phyloP scores from a whole-genome alignment of 2,888 invertebrate species.

The Tenodera sinensis region DNA sequence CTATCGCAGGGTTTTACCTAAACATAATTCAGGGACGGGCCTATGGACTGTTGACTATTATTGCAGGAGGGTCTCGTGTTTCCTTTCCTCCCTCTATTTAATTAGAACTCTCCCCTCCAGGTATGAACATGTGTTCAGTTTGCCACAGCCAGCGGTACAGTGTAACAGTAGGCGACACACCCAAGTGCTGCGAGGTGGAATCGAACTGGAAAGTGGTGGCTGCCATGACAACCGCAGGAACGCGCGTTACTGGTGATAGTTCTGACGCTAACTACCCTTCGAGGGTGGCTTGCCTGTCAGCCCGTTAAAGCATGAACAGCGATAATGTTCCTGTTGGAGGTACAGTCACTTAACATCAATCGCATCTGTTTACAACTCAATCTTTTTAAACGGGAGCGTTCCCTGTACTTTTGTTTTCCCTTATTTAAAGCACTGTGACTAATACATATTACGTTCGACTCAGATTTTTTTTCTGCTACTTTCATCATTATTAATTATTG shows the following conservation, averaged over 20 bases:
- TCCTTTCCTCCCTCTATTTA: neutral
- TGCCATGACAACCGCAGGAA: neutral
- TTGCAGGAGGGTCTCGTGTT: neutral
- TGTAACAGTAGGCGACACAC: neutral
- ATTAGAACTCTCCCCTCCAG: neutral
- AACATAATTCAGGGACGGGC: neutral
- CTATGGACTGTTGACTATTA: neutral
- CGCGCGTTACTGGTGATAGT: neutral
- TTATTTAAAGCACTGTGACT: too few species aligned
- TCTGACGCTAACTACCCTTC: neutral
- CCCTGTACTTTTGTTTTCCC: too few species aligned
- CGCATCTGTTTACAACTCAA: too few species aligned
- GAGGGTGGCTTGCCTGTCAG: neutral
- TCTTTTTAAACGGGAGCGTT: too few species aligned
- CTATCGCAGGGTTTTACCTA: neutral
- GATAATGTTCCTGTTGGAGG: too few species aligned
- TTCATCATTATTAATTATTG: too few species aligned
- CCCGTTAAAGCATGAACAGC: neutral
- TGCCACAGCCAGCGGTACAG: neutral
- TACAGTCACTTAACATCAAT: too few species aligned
- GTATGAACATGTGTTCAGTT: neutral
- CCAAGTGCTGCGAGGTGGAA: neutral
- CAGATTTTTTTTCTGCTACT: too few species aligned
- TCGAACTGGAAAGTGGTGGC: neutral
- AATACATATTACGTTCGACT: too few species aligned